Percentiles rank a stretch among this genome's conserved stretches.
Conservation (phyloP, 2,113 vertebrate genomes). For the Bombycilla garrulus region DNA sequence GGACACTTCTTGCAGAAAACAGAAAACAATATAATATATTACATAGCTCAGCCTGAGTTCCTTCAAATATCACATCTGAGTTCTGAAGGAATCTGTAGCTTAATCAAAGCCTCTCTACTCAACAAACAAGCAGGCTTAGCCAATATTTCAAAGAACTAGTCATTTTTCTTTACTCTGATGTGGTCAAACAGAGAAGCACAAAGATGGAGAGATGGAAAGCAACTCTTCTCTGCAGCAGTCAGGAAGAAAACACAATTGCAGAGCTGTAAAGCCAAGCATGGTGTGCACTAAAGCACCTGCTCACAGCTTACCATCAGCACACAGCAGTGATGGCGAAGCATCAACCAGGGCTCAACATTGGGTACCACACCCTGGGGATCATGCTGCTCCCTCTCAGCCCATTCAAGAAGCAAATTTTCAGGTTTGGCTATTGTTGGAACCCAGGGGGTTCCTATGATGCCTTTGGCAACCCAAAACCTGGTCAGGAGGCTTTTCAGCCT, state of each 20-base stretch:
- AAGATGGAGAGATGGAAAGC: neutral
- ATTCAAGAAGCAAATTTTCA: neutral
- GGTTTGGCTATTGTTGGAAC: too few species aligned
- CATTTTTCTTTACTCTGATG: neutral
- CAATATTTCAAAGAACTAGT: neutral
- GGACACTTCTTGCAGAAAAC: neutral
- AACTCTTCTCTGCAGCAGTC: neutral
- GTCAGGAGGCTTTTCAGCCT: too few species aligned
- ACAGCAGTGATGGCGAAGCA: neutral
- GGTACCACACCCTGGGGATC: neutral
- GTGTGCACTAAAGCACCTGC: neutral
- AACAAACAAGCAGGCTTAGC: neutral
- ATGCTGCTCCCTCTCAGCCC: neutral
- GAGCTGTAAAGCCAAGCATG: neutral
- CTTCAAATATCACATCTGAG: neutral
- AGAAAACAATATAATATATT: neutral
- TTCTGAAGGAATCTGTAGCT: neutral
- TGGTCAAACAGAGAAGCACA: neutral
- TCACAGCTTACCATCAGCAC: neutral
- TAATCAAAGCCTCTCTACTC: neutral
- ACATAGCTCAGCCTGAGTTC: neutral
- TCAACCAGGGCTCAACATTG: neutral
- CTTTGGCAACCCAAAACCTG: too few species aligned
- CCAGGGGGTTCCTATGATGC: too few species aligned
- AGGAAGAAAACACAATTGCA: neutral